Evolutionary conservation across 2,797 vertebrate species (phyloP).

Genomic region (Mormyrops attenuatus): DNA sequence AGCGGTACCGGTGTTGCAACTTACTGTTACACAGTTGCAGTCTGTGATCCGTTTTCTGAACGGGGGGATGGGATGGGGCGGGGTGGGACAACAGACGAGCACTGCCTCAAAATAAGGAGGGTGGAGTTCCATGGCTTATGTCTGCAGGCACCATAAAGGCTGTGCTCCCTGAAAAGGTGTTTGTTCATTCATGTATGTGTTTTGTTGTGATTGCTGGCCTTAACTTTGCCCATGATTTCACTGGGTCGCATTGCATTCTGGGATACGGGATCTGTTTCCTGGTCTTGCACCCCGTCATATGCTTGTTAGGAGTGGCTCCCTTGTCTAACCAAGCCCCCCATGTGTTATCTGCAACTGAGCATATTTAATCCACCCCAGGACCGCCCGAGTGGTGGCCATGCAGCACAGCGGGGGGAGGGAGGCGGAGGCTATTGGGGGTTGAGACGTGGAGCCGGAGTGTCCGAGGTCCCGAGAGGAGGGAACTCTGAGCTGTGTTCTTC

Average conservation of each 20-base stretch:
- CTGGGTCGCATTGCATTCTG: not conserved
- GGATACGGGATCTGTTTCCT: not conserved
- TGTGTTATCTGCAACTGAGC: conserved; percentile 29
- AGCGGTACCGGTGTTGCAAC: not conserved
- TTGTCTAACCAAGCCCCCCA: not conserved
- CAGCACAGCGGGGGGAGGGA: conserved; percentile 14
- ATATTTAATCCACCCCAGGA: conserved; percentile 33
- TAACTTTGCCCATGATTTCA: not conserved
- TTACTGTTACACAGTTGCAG: not conserved
- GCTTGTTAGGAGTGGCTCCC: conserved; percentile 17
- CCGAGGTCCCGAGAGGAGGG: conserved; percentile 15
- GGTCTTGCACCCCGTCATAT: conserved; percentile 14
- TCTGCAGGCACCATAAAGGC: not conserved
- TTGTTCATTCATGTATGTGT: not conserved
- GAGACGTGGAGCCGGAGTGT: conserved; percentile 13
- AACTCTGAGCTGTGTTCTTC: not conserved
- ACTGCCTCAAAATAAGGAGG: not conserved
- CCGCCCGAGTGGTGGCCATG: not conserved
- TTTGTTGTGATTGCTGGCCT: not conserved
- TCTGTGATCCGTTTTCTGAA: not conserved
- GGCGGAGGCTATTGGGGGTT: conserved; percentile 16
- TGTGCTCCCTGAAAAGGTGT: not conserved
- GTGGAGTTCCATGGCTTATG: not conserved
- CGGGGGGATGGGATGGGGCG: not conserved
- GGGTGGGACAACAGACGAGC: not conserved